Evolutionary conservation across 2,888 invertebrate species (phyloP).

Genomic region (Sarcophaga variegata): DNA sequence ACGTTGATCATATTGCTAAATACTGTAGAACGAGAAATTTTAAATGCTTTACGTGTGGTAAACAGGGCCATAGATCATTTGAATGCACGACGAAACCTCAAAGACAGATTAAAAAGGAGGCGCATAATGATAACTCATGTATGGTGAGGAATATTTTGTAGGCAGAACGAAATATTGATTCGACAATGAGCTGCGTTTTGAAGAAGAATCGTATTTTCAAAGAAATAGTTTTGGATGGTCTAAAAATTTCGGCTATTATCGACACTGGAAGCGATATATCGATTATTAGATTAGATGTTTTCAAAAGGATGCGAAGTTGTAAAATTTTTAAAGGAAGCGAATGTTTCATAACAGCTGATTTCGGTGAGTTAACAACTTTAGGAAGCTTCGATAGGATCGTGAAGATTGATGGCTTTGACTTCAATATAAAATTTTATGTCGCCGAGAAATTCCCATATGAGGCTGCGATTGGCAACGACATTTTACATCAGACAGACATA

Average conservation of each 20-base stretch:
- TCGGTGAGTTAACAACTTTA: not conserved
- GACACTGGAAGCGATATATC: slow-evolving; percentile 10
- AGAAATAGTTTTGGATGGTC: not conserved
- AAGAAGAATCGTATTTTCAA: not conserved
- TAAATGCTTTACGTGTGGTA: slow-evolving; percentile 12
- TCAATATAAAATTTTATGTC: slow-evolving; percentile 10
- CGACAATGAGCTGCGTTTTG: not conserved
- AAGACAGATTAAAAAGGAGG: not conserved
- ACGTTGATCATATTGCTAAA: not conserved
- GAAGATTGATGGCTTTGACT: not conserved
- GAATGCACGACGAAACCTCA: not conserved
- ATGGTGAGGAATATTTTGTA: not conserved
- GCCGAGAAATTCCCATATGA: slow-evolving; percentile 3
- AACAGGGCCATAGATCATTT: not conserved
- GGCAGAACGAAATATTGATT: not conserved
- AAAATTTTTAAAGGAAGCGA: not conserved
- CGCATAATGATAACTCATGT: not conserved
- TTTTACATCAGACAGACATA: slow-evolving; percentile 2
- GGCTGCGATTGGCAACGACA: slow-evolving; percentile 18
- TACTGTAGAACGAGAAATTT: not conserved
- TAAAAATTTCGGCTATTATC: not conserved
- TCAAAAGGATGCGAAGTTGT: not conserved
- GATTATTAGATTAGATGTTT: not conserved
- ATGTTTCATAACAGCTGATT: not conserved
- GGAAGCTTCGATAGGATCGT: not conserved